Evolutionary conservation across 2,113 vertebrate genomes (phyloP), one percentile per base, ranked within the genome.

Genomic region (Sclerurus mexicanus): DNA sequence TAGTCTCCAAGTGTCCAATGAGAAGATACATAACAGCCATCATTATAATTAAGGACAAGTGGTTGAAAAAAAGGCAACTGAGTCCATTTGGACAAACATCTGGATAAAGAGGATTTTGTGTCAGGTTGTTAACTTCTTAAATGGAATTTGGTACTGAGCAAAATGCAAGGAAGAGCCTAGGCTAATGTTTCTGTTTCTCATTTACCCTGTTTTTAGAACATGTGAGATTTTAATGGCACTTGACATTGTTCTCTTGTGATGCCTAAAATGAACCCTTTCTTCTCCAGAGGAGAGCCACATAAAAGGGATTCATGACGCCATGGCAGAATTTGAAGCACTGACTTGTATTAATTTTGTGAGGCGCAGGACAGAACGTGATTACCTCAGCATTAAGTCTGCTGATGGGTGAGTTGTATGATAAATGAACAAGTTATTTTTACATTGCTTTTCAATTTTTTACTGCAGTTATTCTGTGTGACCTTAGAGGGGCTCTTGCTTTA

Each of bases 311-410:
- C 78, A 31, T 17, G 93, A 97, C 31, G 97, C 97, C 62, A 96
- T 97, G 95, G 85, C 85, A 86, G 97, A 97, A 86, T 97, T 96
- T 74, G 91, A 94, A 91, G 67, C 95, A 14, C 21, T 97, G 90
- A 97, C 97, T 28, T 97, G 97, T 52, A 75, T 97, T 27, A 87
- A 74, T 39, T 97, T 97, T 86, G 93, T 96, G 84, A 69, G 83
- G n/a, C 95, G 76, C 37, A 71, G 30, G 13, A 47, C 80, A 67
- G 97, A 97, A 69, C 88, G 53, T 28, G 92, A 97, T 56, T 97
- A 96, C 67, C 75, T 97, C 67, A 90, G 9, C 58, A 96, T 97
- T 53, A 90, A 17, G 55, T 96, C 96, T 64, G 82, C 19, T 0
- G 87, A 96, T 37, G 97, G 97, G 97, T 97, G 80, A 96, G 97